Evolutionary conservation across 2,113 vertebrate genomes (phyloP), one percentile per base, ranked within the genome.

Genomic region (Rhinopomastus cyanomelas): DNA sequence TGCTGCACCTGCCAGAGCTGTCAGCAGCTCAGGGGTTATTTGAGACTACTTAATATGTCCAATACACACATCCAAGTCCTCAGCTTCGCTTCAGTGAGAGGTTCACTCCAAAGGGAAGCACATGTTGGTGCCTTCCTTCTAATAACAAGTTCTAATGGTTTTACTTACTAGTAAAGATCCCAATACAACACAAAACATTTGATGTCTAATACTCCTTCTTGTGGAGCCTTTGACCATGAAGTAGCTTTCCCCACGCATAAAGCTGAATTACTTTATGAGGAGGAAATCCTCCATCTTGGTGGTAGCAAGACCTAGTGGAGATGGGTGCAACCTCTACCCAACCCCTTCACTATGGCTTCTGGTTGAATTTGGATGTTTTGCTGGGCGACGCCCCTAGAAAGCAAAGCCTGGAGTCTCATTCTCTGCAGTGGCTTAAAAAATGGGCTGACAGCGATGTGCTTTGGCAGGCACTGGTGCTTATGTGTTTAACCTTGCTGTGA

Each of bases 1-100:
- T 39, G 51, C n/a, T 1, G 72, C 95, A 91, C 1, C 69, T 95
- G 92, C 89, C 81, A 95, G 92, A 66, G 75, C 32, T 94, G 81
- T 88, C 95, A 93, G 92, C 82, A 95, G 81, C 65, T 76, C 36
- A 4, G 29, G 42, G 39, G 81, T 57, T 55, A 59, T 78, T 90
- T 94, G 72, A 91, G 64, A 53, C 59, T 80, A 52, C 96, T 96
- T 93, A 95, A 92, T 80, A 66, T 9, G 30, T 49, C 34, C 73
- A 95, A 76, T 64, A 71, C 88, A 61, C 76, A 92, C 71, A 81
- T 90, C 62, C 46, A 89, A 57, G 61, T n/a, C 44, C 49, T 91
- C 69, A 53, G 37, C 49, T 83, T 32, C 71, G 56, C 39, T 88
- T 88, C 66, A 57, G 36, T 6, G 27, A 51, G 42, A 29, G 19